A percentile compares a stretch with the other conserved stretches of the same genome.
Conservation (phyloP, 2,888 invertebrate species). For the Andrena marginata region DNA sequence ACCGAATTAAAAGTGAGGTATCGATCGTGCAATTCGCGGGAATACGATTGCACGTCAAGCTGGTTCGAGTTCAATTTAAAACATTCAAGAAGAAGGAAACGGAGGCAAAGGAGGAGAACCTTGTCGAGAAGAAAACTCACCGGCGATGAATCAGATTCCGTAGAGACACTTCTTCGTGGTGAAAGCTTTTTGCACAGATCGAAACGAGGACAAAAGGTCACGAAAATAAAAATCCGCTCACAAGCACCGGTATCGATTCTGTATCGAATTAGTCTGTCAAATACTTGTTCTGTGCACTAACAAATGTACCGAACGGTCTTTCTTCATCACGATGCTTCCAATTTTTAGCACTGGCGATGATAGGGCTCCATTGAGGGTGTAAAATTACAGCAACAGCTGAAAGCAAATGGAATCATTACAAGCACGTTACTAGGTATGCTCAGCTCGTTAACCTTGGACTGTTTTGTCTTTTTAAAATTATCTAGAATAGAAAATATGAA, state of each 20-base stretch:
- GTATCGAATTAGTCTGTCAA: neutral
- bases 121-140: constrained; percentile 23
- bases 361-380: neutral
- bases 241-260: constrained; percentile 19
- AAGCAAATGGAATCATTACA: neutral
- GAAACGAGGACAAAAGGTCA: constrained; percentile 1
- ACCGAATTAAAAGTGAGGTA: constrained; percentile 5
- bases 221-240: neutral
- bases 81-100: constrained; percentile 5
- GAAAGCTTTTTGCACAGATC: neutral
- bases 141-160: constrained; percentile 18
- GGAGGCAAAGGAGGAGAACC: neutral
- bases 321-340: neutral
- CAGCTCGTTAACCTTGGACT: neutral
- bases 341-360: neutral
- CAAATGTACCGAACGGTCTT: neutral
- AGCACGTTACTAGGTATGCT: neutral
- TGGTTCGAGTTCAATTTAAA: constrained; percentile 8
- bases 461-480: neutral
- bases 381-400: neutral
- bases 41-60: constrained; percentile 17
- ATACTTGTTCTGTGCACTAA: constrained; percentile 5
- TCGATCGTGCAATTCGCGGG: constrained; percentile 9
- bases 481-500: neutral
- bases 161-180: neutral